Conservation (phyloP, 2,797 vertebrate genomes). For the Coluber constrictor region DNA sequence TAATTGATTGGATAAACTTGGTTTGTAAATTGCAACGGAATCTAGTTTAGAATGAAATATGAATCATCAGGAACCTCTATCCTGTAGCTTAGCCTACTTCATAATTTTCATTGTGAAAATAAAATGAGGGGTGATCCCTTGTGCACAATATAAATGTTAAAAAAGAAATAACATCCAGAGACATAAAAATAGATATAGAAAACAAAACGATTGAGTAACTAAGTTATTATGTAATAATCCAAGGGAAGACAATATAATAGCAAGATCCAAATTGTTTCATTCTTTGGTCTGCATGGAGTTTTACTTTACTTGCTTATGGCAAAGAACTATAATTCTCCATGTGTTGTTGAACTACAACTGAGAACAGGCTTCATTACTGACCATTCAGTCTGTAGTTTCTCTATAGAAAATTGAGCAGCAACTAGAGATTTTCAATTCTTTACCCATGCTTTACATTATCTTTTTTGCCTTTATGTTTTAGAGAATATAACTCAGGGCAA, state of each 20-base stretch:
- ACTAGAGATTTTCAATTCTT: neutral
- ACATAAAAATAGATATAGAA: neutral
- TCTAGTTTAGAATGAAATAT: neutral
- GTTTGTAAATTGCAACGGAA: neutral
- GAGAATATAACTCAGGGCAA: conserved; percentile 76
- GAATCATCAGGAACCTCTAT: neutral
- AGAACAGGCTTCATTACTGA: neutral
- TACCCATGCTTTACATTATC: neutral
- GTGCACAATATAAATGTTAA: neutral
- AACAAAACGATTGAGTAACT: neutral
- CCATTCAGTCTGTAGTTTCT: neutral
- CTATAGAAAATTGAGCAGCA: neutral
- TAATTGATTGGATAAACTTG: neutral
- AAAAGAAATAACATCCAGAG: neutral
- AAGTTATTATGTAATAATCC: neutral
- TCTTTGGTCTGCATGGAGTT: neutral
- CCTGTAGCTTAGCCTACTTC: neutral
- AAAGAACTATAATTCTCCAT: neutral
- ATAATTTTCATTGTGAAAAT: neutral
- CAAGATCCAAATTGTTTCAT: neutral
- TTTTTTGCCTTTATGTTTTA: conserved; percentile 56
- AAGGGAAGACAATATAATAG: neutral
- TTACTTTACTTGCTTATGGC: neutral
- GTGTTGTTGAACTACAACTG: neutral
- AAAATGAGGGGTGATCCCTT: neutral